Evolutionary conservation across 2,113 vertebrate genomes (phyloP).

Genomic region (Nicator chloris): DNA sequence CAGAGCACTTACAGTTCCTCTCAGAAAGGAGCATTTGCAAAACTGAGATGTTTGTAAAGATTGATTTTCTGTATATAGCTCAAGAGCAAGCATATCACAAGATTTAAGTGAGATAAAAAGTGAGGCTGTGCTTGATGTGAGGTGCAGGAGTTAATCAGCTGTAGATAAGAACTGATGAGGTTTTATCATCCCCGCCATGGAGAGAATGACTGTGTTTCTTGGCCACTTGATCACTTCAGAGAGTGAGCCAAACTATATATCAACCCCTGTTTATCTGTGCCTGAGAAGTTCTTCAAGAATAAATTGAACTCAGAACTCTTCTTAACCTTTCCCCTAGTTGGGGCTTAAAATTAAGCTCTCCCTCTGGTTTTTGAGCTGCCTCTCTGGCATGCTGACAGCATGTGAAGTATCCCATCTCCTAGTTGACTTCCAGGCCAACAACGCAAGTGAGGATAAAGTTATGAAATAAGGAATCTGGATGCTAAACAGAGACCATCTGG

Average conservation of each 20-base stretch:
- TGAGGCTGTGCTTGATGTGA: slow-evolving; percentile 5
- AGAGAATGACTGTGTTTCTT: background rate
- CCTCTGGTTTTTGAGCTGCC: slow-evolving; percentile 26
- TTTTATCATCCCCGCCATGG: background rate
- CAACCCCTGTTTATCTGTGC: background rate
- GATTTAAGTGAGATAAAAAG: slow-evolving; percentile 43
- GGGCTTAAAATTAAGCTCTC: slow-evolving; percentile 33
- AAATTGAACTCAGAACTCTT: slow-evolving; percentile 27
- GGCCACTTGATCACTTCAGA: slow-evolving; percentile 16
- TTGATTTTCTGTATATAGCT: slow-evolving; percentile 20
- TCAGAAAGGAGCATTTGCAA: background rate
- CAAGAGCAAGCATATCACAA: slow-evolving; percentile 15
- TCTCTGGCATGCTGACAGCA: background rate
- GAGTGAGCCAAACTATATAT: slow-evolving; percentile 2
- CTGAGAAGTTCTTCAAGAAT: slow-evolving; percentile 14
- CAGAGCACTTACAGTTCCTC: background rate
- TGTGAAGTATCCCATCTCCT: slow-evolving; percentile 9
- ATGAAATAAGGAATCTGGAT: slow-evolving; percentile 23
- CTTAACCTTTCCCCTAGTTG: slow-evolving; percentile 28
- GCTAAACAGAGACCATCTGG: slow-evolving; percentile 48
- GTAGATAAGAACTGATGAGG: slow-evolving; percentile 49
- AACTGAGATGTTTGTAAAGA: slow-evolving; percentile 24
- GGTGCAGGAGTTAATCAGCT: slow-evolving; percentile 27
- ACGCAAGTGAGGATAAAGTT: slow-evolving; percentile 7
- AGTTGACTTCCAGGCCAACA: slow-evolving; percentile 21